A percentile compares a stretch with the other conserved stretches of the same genome.
phyloP scores from a whole-genome alignment of 2,797 vertebrate genomes.

The Spinibarbus caldwelli region DNA sequence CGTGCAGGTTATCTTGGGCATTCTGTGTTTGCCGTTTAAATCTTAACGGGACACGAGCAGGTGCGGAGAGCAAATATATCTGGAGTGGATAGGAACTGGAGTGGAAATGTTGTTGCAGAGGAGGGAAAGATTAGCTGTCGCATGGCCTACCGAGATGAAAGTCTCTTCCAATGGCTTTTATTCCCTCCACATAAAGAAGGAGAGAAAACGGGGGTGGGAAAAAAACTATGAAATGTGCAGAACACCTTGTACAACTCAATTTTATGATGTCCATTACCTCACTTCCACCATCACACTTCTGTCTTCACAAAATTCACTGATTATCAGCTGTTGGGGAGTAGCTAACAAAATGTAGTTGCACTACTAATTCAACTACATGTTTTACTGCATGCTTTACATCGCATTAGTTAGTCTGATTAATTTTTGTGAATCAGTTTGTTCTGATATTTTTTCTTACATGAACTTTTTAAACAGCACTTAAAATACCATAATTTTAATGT shows the following conservation, averaged over 20 bases:
- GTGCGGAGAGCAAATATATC: slow-evolving; percentile 79
- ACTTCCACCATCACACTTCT: slow-evolving; percentile 7
- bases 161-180: slow-evolving; percentile 69
- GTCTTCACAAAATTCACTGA: not conserved
- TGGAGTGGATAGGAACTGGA: slow-evolving; percentile 75
- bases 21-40: slow-evolving; percentile 85
- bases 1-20: slow-evolving; percentile 75
- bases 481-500: not conserved
- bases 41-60: slow-evolving; percentile 78
- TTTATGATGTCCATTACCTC: slow-evolving; percentile 49
- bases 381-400: not conserved
- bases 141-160: slow-evolving; percentile 71
- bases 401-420: not conserved
- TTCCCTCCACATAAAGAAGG: slow-evolving; percentile 54
- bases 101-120: slow-evolving; percentile 76
- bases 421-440: not conserved
- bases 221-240: slow-evolving; percentile 59
- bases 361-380: not conserved
- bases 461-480: not conserved
- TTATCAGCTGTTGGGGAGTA: not conserved
- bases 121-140: slow-evolving; percentile 76
- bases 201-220: slow-evolving; percentile 52
- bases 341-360: not conserved
- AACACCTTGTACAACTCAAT: slow-evolving; percentile 70
- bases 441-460: not conserved